These are phyloP conservation scores for Hetaerina titia DNA, from an alignment of 2,888 invertebrate species.

Conservation along the genomic window DNA sequence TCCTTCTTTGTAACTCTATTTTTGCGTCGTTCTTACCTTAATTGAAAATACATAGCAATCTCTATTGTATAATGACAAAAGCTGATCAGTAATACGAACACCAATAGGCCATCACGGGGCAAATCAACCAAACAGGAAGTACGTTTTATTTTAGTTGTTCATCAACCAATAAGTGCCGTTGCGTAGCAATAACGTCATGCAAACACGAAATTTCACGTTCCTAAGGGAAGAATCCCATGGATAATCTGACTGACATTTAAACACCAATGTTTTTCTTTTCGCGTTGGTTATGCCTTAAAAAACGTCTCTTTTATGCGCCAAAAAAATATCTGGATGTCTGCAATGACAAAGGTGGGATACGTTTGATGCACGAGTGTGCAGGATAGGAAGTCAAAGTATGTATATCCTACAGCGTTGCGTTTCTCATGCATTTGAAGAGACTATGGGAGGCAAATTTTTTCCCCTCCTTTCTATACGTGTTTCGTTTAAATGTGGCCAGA, in stretches of 20 bases:
- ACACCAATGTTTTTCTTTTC: background rate
- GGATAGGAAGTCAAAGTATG: background rate
- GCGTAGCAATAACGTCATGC: background rate
- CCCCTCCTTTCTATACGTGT: constrained; percentile 34
- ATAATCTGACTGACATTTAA: background rate
- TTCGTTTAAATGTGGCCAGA: constrained; percentile 36
- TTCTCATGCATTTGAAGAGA: background rate
- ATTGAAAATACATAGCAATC: too few relatives aligned
- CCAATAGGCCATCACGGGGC: too few relatives aligned
- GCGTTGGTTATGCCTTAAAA: background rate
- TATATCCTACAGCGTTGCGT: background rate
- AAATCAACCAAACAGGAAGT: background rate
- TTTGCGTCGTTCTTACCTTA: too few relatives aligned
- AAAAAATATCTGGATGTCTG: background rate
- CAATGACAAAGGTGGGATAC: background rate
- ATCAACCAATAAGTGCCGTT: too few relatives aligned
- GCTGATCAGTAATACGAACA: too few relatives aligned
- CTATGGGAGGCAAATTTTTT: background rate
- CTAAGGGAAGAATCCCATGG: background rate
- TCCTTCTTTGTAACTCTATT: too few relatives aligned
- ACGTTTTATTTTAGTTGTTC: background rate
- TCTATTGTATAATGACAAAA: too few relatives aligned
- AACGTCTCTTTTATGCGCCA: background rate
- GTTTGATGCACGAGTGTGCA: background rate
- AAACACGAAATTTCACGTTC: background rate